Evolutionary conservation across 1,140 invertebrate genomes (phyloP), one percentile per base, ranked within the genome.

Genomic region (Eubasilissa regina): DNA sequence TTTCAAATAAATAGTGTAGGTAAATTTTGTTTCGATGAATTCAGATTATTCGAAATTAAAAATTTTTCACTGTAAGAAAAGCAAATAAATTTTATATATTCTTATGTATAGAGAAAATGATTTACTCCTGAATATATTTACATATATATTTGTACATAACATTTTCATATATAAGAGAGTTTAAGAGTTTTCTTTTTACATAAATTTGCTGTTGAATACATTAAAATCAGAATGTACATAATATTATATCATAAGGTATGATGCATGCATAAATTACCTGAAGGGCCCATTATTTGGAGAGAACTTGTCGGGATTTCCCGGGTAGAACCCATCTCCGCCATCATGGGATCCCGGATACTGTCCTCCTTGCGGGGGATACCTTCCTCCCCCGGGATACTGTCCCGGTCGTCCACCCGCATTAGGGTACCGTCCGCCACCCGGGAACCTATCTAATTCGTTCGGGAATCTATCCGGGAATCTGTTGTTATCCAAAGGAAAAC

Each of bases 231-330:
- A 35, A 35, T 35, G 6, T 35, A 35, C 25, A 35, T 3, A 35
- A 35, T 35, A 3, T 35, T 35, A 35, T 6, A 35, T 35, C 1
- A 35, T 17, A 48, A 21, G 21, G 51, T 9, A 48, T 19, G 47
- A n/a, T 15, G 43, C 21, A 62, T 62, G 25, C 25, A 68, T 15
- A 47, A 73, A 25, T 12, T 73, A 82, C 81, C 81, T 82, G 78
- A 82, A 82, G 17, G 81, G 78, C 25, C 25, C 25, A 47, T 82
- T 82, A 62, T 80, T 80, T 1, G 70, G 70, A 17, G 78, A 80
- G 56, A 80, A 80, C 58, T 80, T 74, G 64, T 78, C 55, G 13
- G 64, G 75, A 72, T 80, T 73, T 68, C 80, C 78, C 11, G 81
- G 81, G 45, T 64, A 70, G 64, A 78, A 82, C 68, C 81, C 75